A percentile compares a stretch with the other conserved stretches of the same genome.
phyloP scores from a whole-genome alignment of 2,888 invertebrate genomes.

The Brassicogethes aeneus region DNA sequence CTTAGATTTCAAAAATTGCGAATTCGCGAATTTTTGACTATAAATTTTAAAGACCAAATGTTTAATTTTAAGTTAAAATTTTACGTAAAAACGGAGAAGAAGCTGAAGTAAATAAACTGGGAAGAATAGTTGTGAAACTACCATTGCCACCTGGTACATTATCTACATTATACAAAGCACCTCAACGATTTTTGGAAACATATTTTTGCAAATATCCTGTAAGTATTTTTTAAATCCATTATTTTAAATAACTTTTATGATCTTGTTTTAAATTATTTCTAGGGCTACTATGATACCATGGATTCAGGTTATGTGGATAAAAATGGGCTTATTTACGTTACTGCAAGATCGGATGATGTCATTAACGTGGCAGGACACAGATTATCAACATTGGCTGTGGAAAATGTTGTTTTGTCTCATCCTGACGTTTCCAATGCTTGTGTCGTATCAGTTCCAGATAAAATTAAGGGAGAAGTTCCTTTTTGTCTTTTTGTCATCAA shows the following conservation, averaged over 20 bases:
- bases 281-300: slow-evolving; percentile 90
- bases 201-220: slow-evolving; percentile 79
- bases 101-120: slow-evolving; percentile 62
- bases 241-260: too few species aligned
- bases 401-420: slow-evolving; percentile 79
- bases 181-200: slow-evolving; percentile 66
- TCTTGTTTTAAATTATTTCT: too few species aligned
- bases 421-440: slow-evolving; percentile 75
- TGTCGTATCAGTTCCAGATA: slow-evolving; percentile 81
- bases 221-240: too few species aligned
- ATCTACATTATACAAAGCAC: slow-evolving; percentile 69
- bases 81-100: slow-evolving; percentile 59
- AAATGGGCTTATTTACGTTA: slow-evolving; percentile 79
- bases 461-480: slow-evolving; percentile 82
- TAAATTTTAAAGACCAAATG: too few species aligned
- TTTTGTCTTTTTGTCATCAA: slow-evolving; percentile 76
- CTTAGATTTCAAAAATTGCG: too few species aligned
- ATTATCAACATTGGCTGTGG: slow-evolving; percentile 77
- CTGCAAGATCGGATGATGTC: slow-evolving; percentile 84
- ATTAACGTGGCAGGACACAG: slow-evolving; percentile 92
- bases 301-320: slow-evolving; percentile 81
- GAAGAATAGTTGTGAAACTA: slow-evolving; percentile 69
- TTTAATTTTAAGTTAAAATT: slow-evolving; percentile 47
- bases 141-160: slow-evolving; percentile 85
- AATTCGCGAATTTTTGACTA: too few species aligned